Conservation (phyloP, 2,888 invertebrate species). For the Machimus atricapillus region DNA sequence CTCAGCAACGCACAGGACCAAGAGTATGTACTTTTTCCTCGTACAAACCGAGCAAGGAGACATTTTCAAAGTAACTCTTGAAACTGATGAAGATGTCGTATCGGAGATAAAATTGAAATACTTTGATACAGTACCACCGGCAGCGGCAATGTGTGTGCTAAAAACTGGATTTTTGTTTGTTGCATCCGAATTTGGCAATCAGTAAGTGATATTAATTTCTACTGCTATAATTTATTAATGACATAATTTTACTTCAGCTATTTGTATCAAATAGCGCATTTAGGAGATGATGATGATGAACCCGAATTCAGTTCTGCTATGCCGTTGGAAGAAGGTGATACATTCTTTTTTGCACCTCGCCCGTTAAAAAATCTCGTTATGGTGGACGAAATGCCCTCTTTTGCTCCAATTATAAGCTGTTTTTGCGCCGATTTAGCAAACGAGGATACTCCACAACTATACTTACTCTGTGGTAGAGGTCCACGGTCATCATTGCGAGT, state of each 20-base stretch:
- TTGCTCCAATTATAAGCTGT: slow-evolving; percentile 87
- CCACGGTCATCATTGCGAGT: slow-evolving; percentile 93
- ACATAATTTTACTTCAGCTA: slow-evolving; percentile 70
- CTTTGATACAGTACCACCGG: slow-evolving; percentile 98
- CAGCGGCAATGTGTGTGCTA: slow-evolving; percentile 95
- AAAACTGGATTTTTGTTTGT: slow-evolving; percentile 99
- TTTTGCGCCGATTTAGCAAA: slow-evolving; percentile 94
- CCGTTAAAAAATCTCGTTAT: slow-evolving; percentile 91
- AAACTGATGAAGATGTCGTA: slow-evolving; percentile 97
- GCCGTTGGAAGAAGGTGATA: slow-evolving; percentile 98
- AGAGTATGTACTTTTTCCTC: slow-evolving; percentile 99
- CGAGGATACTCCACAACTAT: slow-evolving; percentile 98
- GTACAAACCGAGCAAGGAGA: slow-evolving; percentile 99
- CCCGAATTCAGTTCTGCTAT: slow-evolving; percentile 98
- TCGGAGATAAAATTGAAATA: slow-evolving; percentile 99
- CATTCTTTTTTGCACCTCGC: slow-evolving; percentile 97
- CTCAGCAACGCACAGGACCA: slow-evolving; percentile 98
- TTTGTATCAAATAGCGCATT: slow-evolving; percentile 97
- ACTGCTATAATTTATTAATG: neutral
- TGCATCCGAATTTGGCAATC: slow-evolving; percentile 98
- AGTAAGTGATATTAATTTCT: slow-evolving; percentile 74
- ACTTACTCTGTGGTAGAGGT: slow-evolving; percentile 94
- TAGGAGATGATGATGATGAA: slow-evolving; percentile 99
- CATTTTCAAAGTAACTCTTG: slow-evolving; percentile 93
- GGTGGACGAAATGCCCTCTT: slow-evolving; percentile 96